Conservation (phyloP, 2,113 vertebrate species). For the Muntiacus reevesi region DNA sequence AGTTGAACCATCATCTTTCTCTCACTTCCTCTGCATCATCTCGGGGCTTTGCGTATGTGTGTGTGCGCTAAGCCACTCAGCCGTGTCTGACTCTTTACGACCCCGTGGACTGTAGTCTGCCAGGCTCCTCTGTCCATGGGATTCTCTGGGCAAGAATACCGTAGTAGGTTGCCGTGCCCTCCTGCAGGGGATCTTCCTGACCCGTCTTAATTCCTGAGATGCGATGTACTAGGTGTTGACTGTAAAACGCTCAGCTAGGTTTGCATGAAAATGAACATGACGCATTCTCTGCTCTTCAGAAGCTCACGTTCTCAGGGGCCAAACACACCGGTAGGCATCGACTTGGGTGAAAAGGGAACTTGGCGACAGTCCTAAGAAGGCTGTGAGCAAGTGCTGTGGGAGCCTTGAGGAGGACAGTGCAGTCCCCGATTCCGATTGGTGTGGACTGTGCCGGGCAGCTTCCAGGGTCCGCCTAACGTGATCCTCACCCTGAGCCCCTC, state of each 20-base stretch:
- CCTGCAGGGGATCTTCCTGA: background rate
- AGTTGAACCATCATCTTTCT: background rate
- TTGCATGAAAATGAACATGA: background rate
- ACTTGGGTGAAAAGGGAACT: background rate
- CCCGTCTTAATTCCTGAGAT: background rate
- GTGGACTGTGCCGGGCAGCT: background rate
- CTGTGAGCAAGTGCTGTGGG: too few relatives aligned
- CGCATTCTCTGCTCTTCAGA: background rate
- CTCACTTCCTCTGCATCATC: background rate
- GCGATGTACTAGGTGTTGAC: background rate
- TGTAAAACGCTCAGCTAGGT: background rate
- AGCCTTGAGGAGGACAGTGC: background rate
- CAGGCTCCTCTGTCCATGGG: background rate
- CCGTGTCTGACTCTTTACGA: too few relatives aligned
- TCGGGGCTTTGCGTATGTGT: background rate
- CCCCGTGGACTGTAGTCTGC: too few relatives aligned
- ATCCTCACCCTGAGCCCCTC: background rate
- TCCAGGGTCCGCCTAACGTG: background rate
- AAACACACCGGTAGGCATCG: background rate
- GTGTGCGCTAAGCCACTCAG: background rate
- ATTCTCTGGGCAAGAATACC: background rate
- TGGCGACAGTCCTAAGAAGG: background rate
- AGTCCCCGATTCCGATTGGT: background rate
- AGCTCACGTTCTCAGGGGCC: background rate
- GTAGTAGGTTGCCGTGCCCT: background rate